Conservation (phyloP, 2,888 invertebrate species). For the Didymodactylos carnosus region DNA sequence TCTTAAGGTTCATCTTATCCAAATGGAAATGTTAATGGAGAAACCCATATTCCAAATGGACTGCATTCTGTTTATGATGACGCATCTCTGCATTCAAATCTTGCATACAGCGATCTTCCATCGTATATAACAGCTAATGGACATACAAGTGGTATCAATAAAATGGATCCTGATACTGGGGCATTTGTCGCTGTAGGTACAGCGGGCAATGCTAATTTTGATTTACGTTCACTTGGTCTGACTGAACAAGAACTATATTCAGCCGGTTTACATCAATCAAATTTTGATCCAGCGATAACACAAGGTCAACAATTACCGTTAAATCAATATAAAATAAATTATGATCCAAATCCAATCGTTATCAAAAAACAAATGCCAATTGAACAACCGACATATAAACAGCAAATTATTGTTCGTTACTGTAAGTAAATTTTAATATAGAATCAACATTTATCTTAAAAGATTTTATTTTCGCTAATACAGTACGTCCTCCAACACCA, state of each 20-base stretch:
- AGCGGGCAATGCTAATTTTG: neutral
- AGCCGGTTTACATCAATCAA: neutral
- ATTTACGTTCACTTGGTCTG: neutral
- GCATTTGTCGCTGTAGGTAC: neutral
- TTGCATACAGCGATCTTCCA: too few relatives aligned
- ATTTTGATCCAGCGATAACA: too few relatives aligned
- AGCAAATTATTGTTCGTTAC: neutral
- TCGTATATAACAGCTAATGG: too few relatives aligned
- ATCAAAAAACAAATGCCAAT: neutral
- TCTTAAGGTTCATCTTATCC: too few relatives aligned
- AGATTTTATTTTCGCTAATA: neutral
- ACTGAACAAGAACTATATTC: neutral
- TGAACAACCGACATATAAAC: neutral
- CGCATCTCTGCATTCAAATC: too few relatives aligned
- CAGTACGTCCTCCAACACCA: neutral
- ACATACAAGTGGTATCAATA: too few relatives aligned
- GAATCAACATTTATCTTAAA: neutral
- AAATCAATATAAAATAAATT: constrained; percentile 1
- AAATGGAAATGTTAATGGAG: too few relatives aligned
- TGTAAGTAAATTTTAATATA: neutral
- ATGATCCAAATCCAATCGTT: constrained; percentile 2
- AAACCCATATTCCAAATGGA: too few relatives aligned
- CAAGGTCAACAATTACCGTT: neutral
- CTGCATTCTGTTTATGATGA: too few relatives aligned
- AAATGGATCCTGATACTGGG: too few relatives aligned